A percentile compares a stretch with the other conserved stretches of the same genome.
Conservation (phyloP, 2,797 vertebrate species). For the Phataginus tricuspis region DNA sequence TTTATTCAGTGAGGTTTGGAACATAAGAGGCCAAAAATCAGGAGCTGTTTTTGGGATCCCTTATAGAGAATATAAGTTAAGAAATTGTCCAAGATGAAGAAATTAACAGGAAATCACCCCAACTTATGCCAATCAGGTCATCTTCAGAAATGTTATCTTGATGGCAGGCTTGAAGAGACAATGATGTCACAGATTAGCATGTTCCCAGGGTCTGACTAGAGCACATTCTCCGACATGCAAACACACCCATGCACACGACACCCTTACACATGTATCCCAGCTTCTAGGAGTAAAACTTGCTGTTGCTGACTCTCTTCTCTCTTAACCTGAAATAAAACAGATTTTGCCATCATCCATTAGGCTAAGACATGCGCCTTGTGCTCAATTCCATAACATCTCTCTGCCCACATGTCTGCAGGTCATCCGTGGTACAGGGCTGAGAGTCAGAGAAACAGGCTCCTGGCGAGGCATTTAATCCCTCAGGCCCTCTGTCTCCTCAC, state of each 20-base stretch:
- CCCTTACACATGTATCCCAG: fast-evolving
- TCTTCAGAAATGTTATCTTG: slow-evolving; percentile 23
- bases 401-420: not conserved
- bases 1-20: slow-evolving; percentile 71
- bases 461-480: not conserved
- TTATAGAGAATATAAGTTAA: slow-evolving; percentile 82
- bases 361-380: fast-evolving
- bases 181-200: not conserved
- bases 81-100: slow-evolving; percentile 52
- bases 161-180: slow-evolving; percentile 9
- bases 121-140: slow-evolving; percentile 20
- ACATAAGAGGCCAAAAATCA: not conserved
- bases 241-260: fast-evolving
- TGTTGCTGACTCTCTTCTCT: slow-evolving; percentile 96
- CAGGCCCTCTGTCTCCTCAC: not conserved
- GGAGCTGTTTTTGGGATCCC: slow-evolving; percentile 35
- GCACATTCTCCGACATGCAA: not conserved
- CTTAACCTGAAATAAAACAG: slow-evolving; percentile 87
- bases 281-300: slow-evolving; percentile 94
- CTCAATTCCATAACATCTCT: not conserved
- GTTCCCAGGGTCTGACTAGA: slow-evolving; percentile 53
- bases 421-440: not conserved
- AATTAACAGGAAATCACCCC: slow-evolving; percentile 57
- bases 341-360: not conserved
- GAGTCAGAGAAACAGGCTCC: not conserved